Evolutionary conservation across 2,113 vertebrate species (phyloP), one percentile per base, ranked within the genome.

Genomic region (Sceloporus tristichus): DNA sequence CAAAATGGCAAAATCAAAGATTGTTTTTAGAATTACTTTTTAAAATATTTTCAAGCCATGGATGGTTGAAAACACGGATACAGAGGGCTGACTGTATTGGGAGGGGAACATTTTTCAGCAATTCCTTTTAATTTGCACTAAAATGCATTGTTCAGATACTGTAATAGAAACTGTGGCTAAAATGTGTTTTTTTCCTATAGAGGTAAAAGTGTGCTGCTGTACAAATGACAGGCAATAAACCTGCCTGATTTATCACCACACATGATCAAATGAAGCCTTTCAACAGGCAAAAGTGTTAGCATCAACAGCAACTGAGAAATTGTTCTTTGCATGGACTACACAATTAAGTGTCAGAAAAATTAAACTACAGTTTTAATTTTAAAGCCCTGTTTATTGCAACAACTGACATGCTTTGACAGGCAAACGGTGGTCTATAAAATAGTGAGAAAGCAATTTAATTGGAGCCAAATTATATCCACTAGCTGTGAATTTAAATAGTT

Each of bases 371-470:
- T 68, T 38, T 85, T 75, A 14, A 18, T 62, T 79, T 86, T 59
- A 65, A 86, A 56, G n/a, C 25, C 23, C 66, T 79, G 23, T 71
- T 86, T 66, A 79, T 27, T 85, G 56, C 84, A 81, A 62, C 9
- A 16, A 19, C 18, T 77, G 13, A 38, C 53, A 71, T 71, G 7
- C 16, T 23, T 65, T 76, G 70, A 82, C 21, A 71, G 82, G 70
- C 38, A 82, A 75, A 65, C 38, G 25, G 48, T 38, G 16, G 29
- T 75, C 25, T 87, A 87, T 74, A 71, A 73, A 62, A 62, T 62
- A 42, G 53, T 80, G 5, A 59, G 71, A 80, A 87, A 53, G 34
- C 54, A 65, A 62, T 23, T 23, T 77, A 59, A 71, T 29, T 79
- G 21, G 5, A 56, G 19, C 29, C 18, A 76, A 9, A 23, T 56